Evolutionary conservation across 2,797 vertebrate species (phyloP).

Genomic region (Neolamprologus multifasciatus): DNA sequence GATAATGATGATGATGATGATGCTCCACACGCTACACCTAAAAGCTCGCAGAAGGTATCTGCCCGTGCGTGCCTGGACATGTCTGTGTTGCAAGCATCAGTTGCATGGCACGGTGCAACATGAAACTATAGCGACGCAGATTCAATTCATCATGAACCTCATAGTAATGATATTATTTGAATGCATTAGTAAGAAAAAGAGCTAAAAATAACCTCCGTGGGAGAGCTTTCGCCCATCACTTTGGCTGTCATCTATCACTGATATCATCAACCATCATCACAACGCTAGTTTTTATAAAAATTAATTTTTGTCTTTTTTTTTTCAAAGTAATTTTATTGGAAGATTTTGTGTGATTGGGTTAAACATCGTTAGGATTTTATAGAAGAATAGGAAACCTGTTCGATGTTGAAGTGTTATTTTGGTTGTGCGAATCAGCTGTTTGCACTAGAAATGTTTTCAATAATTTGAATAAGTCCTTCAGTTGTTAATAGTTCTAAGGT

Average conservation of each 20-base stretch:
- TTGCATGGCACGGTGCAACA: not conserved
- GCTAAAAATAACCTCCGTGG: not conserved
- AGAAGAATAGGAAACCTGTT: not conserved
- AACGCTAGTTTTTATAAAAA: not conserved
- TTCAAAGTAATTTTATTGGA: not conserved
- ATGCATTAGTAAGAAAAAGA: not conserved
- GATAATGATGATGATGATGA: not conserved
- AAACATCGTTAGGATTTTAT: not conserved
- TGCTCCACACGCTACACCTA: not conserved
- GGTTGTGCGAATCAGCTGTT: not conserved
- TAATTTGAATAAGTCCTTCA: not conserved
- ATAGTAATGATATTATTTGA: not conserved
- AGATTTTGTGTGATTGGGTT: not conserved
- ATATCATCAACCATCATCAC: not conserved
- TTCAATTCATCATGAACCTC: not conserved
- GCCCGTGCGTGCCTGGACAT: not conserved
- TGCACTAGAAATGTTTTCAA: not conserved
- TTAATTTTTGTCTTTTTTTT: not conserved
- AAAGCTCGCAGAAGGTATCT: not conserved
- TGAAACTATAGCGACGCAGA: not conserved
- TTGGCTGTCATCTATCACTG: not conserved
- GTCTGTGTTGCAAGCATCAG: not conserved
- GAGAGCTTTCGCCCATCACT: not conserved
- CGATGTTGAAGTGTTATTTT: not conserved
- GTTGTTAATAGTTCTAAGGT: not conserved